phyloP scores from a whole-genome alignment of 2,113 vertebrate genomes.

The Chitala chitala region DNA sequence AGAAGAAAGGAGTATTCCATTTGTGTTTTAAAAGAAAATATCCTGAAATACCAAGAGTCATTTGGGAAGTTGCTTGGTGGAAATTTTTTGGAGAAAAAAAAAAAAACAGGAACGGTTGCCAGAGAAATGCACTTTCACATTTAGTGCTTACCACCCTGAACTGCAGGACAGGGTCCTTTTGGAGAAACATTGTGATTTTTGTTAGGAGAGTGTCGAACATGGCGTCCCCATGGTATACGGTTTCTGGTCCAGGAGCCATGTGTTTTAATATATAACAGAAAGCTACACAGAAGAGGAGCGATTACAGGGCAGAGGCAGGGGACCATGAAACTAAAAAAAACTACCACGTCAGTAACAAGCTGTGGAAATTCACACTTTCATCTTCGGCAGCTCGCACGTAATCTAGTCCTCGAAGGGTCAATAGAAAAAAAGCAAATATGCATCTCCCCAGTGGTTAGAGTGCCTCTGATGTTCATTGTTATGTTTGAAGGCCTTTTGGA shows the following conservation, averaged over 20 bases:
- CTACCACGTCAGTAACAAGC: constrained; percentile 37
- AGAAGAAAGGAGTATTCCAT: neutral
- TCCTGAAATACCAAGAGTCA: neutral
- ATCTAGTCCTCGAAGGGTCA: constrained; percentile 36
- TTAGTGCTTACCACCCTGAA: neutral
- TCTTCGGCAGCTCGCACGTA: constrained; percentile 35
- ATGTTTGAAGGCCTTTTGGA: constrained; percentile 35
- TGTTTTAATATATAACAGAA: constrained; percentile 39
- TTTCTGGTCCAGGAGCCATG: constrained; percentile 34
- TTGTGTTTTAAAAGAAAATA: neutral
- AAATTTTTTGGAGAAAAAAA: constrained; percentile 16
- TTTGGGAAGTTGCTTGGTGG: neutral
- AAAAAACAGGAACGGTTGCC: neutral
- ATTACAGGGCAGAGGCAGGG: constrained; percentile 41
- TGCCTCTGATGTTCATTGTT: constrained; percentile 32
- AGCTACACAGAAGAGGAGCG: constrained; percentile 28
- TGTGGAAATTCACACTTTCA: constrained; percentile 25
- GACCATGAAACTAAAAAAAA: constrained; percentile 46
- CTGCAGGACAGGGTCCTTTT: constrained; percentile 15
- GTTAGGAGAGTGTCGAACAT: constrained; percentile 33
- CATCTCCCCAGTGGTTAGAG: constrained; percentile 20
- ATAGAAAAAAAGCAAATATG: constrained; percentile 40
- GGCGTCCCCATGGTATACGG: constrained; percentile 31
- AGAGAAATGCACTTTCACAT: neutral
- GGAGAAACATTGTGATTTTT: constrained; percentile 38